phyloP scores from a whole-genome alignment of 2,888 invertebrate genomes.

The Alloplasta piceator region DNA sequence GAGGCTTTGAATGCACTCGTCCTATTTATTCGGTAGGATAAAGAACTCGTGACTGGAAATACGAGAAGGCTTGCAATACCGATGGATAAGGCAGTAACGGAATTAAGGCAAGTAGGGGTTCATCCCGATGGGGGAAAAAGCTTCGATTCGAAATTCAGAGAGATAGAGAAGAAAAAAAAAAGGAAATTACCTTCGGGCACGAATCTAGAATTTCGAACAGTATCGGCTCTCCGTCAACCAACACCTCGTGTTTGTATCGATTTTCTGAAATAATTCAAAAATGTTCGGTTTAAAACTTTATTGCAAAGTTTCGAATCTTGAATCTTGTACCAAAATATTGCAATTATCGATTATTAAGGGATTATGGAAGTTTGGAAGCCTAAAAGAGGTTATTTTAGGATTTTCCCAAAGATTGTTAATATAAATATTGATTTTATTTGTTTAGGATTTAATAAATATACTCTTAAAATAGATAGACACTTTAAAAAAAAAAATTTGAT shows the following conservation, averaged over 20 bases:
- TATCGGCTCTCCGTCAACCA: constrained; percentile 94
- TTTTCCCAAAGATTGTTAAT: too few relatives aligned
- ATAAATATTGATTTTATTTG: too few relatives aligned
- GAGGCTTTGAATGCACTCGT: constrained; percentile 7
- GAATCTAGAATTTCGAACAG: constrained; percentile 96
- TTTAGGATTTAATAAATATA: too few relatives aligned
- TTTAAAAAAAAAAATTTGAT: too few relatives aligned
- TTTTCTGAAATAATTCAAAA: constrained; percentile 87
- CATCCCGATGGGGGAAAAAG: background rate
- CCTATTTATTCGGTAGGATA: constrained; percentile 39
- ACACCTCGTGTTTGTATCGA: constrained; percentile 94
- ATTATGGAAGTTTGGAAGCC: too few relatives aligned
- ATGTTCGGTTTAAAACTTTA: background rate
- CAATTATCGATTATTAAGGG: too few relatives aligned
- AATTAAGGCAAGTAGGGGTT: constrained; percentile 13
- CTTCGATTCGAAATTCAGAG: background rate
- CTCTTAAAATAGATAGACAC: too few relatives aligned
- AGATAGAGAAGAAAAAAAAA: constrained; percentile 19
- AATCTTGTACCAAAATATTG: too few relatives aligned
- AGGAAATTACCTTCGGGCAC: constrained; percentile 89
- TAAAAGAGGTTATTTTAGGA: too few relatives aligned
- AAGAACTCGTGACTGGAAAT: constrained; percentile 40
- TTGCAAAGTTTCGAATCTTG: background rate
- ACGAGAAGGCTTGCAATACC: constrained; percentile 22
- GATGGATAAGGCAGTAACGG: constrained; percentile 7